Conservation (phyloP, 1,140 invertebrate genomes). For the Sesamia nonagrioides region DNA sequence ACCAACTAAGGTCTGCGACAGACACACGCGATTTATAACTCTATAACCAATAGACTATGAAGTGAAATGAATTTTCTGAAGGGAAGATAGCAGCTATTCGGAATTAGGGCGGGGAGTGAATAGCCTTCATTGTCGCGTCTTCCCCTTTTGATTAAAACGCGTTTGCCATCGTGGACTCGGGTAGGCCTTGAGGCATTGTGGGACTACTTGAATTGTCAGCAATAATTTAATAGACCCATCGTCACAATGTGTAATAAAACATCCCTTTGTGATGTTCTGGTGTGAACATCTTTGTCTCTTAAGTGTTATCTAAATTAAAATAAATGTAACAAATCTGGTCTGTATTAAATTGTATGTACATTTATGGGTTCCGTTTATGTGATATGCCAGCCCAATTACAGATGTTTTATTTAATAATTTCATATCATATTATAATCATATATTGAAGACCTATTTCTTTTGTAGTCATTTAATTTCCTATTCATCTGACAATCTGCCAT, state of each 20-base stretch:
- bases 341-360: neutral
- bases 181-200: slow-evolving; percentile 19
- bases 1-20: neutral
- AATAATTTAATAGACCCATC: slow-evolving; percentile 46
- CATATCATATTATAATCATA: too few relatives aligned
- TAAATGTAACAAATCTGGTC: slow-evolving; percentile 16
- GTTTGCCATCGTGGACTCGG: slow-evolving; percentile 23
- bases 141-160: slow-evolving; percentile 52
- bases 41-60: neutral
- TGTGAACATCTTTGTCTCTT: slow-evolving; percentile 6
- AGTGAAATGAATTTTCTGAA: neutral
- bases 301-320: slow-evolving; percentile 29
- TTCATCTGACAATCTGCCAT: neutral
- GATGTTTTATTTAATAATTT: too few relatives aligned
- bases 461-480: too few relatives aligned
- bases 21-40: slow-evolving; percentile 16
- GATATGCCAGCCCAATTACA: too few relatives aligned
- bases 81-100: slow-evolving; percentile 16
- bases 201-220: slow-evolving; percentile 28
- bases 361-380: neutral
- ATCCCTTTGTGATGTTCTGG: slow-evolving; percentile 22
- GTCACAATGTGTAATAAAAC: slow-evolving; percentile 40
- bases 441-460: too few relatives aligned
- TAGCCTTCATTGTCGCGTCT: slow-evolving; percentile 46
- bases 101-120: slow-evolving; percentile 49